phyloP scores from a whole-genome alignment of 2,888 invertebrate species.

The Lithophane ornitopus region DNA sequence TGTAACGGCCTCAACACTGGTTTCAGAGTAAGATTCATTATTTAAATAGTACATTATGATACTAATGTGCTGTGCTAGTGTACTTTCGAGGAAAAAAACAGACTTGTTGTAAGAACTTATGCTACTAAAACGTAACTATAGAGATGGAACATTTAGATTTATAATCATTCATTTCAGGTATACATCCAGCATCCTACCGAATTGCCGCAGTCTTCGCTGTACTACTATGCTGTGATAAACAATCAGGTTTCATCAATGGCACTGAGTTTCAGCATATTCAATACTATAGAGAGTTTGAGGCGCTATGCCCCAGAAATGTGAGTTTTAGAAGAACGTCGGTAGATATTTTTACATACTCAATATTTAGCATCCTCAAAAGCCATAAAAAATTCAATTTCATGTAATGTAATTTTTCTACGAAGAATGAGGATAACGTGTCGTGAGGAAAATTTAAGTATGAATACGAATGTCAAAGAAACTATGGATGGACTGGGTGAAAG shows the following conservation, averaged over 20 bases:
- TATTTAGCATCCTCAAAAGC: neutral
- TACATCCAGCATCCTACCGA: slow-evolving; percentile 78
- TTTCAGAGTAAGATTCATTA: slow-evolving; percentile 67
- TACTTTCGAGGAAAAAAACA: no score
- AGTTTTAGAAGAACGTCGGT: slow-evolving; percentile 40
- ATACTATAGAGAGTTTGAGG: slow-evolving; percentile 67
- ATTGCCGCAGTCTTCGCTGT: slow-evolving; percentile 72
- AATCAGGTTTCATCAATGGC: slow-evolving; percentile 73
- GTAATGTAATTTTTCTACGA: neutral
- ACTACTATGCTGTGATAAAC: slow-evolving; percentile 73
- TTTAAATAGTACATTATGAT: no score
- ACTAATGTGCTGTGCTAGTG: no score
- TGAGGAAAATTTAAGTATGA: neutral
- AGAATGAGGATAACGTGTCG: no score
- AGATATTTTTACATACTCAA: neutral
- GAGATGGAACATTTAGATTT: no score
- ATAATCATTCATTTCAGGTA: slow-evolving; percentile 65
- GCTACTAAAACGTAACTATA: no score
- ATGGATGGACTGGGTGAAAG: neutral
- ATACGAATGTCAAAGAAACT: neutral
- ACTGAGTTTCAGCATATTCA: slow-evolving; percentile 70
- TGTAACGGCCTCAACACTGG: slow-evolving; percentile 70
- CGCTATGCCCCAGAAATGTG: slow-evolving; percentile 70
- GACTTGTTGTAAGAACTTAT: no score
- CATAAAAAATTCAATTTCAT: neutral